phyloP scores from a whole-genome alignment of 2,797 vertebrate genomes.

The Otolemur crassicaudatus region DNA sequence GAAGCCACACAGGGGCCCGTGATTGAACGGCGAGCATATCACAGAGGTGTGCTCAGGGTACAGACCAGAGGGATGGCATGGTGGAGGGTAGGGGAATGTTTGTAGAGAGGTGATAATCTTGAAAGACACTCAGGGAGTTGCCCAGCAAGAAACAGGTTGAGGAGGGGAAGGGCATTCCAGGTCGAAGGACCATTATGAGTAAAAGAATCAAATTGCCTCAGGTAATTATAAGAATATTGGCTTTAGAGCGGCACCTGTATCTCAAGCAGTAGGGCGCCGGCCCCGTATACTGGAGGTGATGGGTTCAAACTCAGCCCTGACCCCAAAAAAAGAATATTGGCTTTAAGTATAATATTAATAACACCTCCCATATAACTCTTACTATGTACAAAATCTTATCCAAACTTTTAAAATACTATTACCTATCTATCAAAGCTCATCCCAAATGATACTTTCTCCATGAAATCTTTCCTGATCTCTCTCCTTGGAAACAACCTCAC shows the following conservation, averaged over 20 bases:
- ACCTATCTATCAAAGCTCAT: background rate
- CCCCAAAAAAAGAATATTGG: background rate
- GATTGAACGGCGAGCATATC: background rate
- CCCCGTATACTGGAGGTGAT: too few relatives aligned
- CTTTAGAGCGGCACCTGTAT: too few relatives aligned
- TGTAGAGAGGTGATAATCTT: background rate
- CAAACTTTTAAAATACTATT: background rate
- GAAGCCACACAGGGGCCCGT: background rate
- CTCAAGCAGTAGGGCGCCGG: too few relatives aligned
- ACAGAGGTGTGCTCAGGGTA: background rate
- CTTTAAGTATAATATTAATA: background rate
- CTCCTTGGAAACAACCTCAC: background rate
- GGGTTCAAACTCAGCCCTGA: too few relatives aligned
- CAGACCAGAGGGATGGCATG: background rate
- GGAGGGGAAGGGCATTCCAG: background rate
- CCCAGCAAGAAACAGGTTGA: background rate
- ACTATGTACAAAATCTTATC: background rate
- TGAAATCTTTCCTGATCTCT: background rate
- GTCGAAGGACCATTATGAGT: background rate
- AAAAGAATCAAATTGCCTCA: background rate
- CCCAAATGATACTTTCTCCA: background rate
- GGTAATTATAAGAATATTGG: background rate
- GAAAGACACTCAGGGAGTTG: background rate
- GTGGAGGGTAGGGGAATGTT: background rate
- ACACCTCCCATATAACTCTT: background rate